phyloP scores from a whole-genome alignment of 2,797 vertebrate genomes.

The Myotis myotis region DNA sequence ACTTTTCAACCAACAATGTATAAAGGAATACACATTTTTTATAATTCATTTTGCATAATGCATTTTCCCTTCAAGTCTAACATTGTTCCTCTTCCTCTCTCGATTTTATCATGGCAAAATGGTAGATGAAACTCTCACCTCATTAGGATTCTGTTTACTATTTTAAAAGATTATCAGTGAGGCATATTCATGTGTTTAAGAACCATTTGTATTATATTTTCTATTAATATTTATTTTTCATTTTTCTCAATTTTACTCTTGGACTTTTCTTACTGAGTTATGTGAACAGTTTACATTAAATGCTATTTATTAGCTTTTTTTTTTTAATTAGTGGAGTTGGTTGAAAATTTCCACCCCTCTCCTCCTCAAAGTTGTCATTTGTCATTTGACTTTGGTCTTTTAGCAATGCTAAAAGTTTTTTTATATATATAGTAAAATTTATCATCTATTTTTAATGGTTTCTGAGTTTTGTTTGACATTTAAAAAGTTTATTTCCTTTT shows the following conservation, averaged over 20 bases:
- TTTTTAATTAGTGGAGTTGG: background rate
- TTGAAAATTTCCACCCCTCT: background rate
- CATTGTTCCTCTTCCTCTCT: background rate
- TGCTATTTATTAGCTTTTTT: background rate
- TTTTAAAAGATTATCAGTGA: conserved; percentile 20
- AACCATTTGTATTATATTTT: background rate
- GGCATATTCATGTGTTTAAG: background rate
- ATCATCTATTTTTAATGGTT: background rate
- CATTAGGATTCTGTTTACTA: background rate
- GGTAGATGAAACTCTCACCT: background rate
- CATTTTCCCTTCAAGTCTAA: background rate
- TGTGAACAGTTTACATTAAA: background rate
- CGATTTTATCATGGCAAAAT: background rate
- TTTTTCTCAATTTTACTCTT: background rate
- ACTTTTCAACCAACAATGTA: background rate
- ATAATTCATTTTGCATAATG: background rate
- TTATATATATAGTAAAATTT: background rate
- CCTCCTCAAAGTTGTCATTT: background rate
- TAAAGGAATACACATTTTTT: background rate
- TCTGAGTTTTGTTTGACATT: conserved; percentile 22
- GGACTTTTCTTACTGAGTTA: background rate
- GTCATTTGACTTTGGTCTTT: background rate
- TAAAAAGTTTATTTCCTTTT: conserved; percentile 9
- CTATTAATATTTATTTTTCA: background rate
- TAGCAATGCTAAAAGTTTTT: background rate